Conservation (phyloP, 2,888 invertebrate genomes). For the Andrena dorsata region DNA sequence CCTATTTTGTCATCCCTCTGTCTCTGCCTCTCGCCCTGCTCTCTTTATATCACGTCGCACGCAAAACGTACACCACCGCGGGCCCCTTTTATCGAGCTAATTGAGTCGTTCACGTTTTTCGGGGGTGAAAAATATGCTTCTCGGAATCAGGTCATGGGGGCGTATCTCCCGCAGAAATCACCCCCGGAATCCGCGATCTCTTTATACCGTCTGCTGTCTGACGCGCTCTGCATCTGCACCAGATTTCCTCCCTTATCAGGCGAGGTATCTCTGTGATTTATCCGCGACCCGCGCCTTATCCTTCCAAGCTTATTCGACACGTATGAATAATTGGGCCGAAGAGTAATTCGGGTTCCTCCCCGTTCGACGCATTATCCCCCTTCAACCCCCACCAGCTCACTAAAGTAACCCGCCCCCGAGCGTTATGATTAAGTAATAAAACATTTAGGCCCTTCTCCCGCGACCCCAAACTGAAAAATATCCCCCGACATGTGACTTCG, state of each 20-base stretch:
- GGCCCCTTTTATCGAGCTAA: slow-evolving; percentile 72
- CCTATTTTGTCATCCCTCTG: slow-evolving; percentile 64
- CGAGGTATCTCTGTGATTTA: slow-evolving; percentile 54
- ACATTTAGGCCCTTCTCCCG: slow-evolving; percentile 80
- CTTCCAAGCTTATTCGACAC: slow-evolving; percentile 44
- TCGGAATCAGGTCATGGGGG: slow-evolving; percentile 3
- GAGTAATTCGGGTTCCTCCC: slow-evolving; percentile 67
- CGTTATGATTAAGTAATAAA: slow-evolving; percentile 85
- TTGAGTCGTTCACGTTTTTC: slow-evolving; percentile 74
- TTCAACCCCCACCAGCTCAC: slow-evolving; percentile 46
- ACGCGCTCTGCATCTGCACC: background rate
- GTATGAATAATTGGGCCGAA: slow-evolving; percentile 76
- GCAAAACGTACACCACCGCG: slow-evolving; percentile 54
- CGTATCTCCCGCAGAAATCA: slow-evolving; percentile 32
- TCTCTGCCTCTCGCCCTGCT: slow-evolving; percentile 45
- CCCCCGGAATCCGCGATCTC: background rate
- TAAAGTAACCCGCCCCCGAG: slow-evolving; percentile 67
- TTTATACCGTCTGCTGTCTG: background rate
- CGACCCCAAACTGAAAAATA: slow-evolving; percentile 79
- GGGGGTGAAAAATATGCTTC: slow-evolving; percentile 14
- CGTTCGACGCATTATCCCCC: slow-evolving; percentile 63
- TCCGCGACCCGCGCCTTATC: slow-evolving; percentile 44
- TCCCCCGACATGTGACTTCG: slow-evolving; percentile 78
- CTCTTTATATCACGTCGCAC: slow-evolving; percentile 60
- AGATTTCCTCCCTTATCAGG: background rate